Evolutionary conservation across 1,140 invertebrate species (phyloP), one percentile per base, ranked within the genome.

Genomic region (Drosophila pandora): DNA sequence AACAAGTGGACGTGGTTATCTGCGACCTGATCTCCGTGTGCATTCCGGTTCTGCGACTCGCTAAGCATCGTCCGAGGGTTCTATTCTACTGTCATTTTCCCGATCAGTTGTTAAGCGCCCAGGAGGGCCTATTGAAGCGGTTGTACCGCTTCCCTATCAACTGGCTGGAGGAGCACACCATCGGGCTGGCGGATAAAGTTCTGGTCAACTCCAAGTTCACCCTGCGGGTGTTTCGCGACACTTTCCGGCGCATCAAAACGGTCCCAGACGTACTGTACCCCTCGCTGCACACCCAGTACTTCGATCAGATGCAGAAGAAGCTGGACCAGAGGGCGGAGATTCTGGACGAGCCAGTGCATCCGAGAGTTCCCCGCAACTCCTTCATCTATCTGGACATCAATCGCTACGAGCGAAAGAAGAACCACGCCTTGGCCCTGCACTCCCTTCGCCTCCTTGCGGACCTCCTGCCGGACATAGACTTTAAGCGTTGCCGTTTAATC

Each of bases 21-120:
- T 97, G 97, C 91, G 99, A 99, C 93, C 94, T 98, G 70, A 96
- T 99, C 22, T 98, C 97, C 3, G 93, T 95, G 8, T 96, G 96
- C 73, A 95, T 98, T 85, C 97, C 97, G 4, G 92, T 98, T 75
- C 91, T 98, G n/a, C 95, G 95, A 78, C 82, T 96, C 77, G 93
- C 94, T 47, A 90, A 93, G 58, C 92, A 93, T 69, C 90, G 93
- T 8, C 94, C 94, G 61, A 93, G 95, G 80, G 93, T 99, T 10
- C 91, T 99, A 5, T 99, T 98, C 92, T 99, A 99, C 84, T 99
- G 99, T 81, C 99, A 99, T 93, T 98, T 98, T 93, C 99, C 99
- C 0, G 99, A 99, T 93, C 96, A 98, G 85, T 93, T 99, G 2
- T 93, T 99, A 1, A 96, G 96, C 12, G 88, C 93, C 2, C 93